Evolutionary conservation across 2,888 invertebrate species (phyloP).

Genomic region (Dyspetes luteomarginatus): DNA sequence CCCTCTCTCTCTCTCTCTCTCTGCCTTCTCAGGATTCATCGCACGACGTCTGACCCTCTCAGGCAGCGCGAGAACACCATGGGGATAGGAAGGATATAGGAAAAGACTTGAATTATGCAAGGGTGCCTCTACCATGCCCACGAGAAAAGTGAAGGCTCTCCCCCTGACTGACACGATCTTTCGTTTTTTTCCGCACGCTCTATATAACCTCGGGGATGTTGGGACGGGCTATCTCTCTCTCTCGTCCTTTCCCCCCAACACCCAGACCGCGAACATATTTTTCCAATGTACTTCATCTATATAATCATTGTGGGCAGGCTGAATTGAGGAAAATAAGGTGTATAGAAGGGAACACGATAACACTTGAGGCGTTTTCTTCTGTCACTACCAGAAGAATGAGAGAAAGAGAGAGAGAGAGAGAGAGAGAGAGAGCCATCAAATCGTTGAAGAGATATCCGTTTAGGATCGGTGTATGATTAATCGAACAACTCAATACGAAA

Average conservation of each 20-base stretch:
- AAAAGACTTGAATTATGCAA: conserved; percentile 69
- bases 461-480: not conserved
- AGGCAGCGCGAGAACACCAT: conserved; percentile 52
- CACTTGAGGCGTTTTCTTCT: conserved; percentile 9
- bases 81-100: conserved; percentile 26
- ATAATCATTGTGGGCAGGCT: conserved; percentile 31
- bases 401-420: not conserved
- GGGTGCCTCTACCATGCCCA: conserved; percentile 58
- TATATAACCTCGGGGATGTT: conserved; percentile 20
- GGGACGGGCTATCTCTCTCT: too few species aligned
- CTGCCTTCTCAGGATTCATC: conserved; percentile 67
- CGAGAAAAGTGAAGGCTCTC: conserved; percentile 64
- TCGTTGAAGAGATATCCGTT: conserved; percentile 12
- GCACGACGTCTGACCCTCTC: conserved; percentile 59
- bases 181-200: not conserved
- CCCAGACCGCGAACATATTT: conserved; percentile 49
- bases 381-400: not conserved
- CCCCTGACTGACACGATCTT: conserved; percentile 36
- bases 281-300: conserved; percentile 54
- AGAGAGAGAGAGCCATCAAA: conserved; percentile 6
- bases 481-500: conserved; percentile 6
- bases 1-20: not conserved
- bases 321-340: conserved; percentile 32
- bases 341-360: conserved; percentile 7
- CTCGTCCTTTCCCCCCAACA: too few species aligned